Evolutionary conservation across 2,888 invertebrate genomes (phyloP).

Genomic region (Tiliacea citrago): DNA sequence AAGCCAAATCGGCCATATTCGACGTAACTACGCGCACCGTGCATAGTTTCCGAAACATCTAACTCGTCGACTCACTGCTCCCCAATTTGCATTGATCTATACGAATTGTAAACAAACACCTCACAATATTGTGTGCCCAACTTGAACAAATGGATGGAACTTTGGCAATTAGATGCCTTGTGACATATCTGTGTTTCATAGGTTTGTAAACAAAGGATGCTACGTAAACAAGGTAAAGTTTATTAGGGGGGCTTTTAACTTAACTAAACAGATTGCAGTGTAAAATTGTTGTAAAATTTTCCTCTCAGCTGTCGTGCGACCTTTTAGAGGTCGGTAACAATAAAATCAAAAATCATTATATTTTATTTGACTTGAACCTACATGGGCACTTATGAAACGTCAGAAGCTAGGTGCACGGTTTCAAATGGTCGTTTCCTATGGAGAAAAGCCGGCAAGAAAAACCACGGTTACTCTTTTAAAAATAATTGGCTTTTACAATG

Average conservation of each 20-base stretch:
- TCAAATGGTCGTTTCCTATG: no score
- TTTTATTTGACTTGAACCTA: no score
- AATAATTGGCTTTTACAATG: no score
- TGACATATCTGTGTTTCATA: conserved; percentile 10
- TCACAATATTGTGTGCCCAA: conserved; percentile 37
- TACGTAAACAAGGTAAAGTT: neutral
- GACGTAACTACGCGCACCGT: conserved; percentile 18
- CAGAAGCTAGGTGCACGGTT: no score
- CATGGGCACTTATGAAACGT: no score
- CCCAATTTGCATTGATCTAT: conserved; percentile 59
- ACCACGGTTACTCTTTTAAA: no score
- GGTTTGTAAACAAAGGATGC: neutral
- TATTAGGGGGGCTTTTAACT: neutral
- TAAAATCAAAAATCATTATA: no score
- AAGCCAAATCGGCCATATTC: conserved; percentile 27
- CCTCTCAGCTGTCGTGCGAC: neutral
- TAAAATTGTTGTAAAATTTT: neutral
- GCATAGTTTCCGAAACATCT: conserved; percentile 56
- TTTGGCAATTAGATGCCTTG: conserved; percentile 39
- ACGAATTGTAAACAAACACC: conserved; percentile 46
- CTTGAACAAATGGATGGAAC: conserved; percentile 31
- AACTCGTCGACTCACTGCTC: conserved; percentile 59
- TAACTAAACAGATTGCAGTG: neutral
- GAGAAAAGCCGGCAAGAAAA: no score
- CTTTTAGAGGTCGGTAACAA: no score